Evolutionary conservation across 2,113 vertebrate genomes (phyloP).

Genomic region (Chamaetylas fuelleborni): DNA sequence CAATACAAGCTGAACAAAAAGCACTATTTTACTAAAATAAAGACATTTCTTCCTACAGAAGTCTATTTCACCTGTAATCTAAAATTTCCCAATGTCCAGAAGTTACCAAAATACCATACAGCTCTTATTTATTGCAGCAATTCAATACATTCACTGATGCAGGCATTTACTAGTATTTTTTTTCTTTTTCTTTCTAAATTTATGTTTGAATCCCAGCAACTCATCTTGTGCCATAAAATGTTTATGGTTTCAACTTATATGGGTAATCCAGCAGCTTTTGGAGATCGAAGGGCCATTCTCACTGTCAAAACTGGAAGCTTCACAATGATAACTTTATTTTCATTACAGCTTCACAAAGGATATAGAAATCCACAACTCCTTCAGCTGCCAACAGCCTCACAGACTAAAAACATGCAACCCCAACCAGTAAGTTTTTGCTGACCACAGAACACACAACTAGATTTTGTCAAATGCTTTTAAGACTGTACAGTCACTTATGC

Average conservation of each 20-base stretch:
- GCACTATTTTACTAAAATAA: neutral
- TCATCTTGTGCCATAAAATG: neutral
- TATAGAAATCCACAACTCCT: neutral
- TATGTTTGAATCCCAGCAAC: conserved; percentile 10
- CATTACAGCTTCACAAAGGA: conserved; percentile 14
- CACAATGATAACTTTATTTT: conserved; percentile 29
- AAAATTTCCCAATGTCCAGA: neutral
- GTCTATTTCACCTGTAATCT: neutral
- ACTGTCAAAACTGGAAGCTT: conserved; percentile 30
- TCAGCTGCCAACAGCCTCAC: neutral
- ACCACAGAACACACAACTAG: neutral
- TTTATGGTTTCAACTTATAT: conserved; percentile 27
- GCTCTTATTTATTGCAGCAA: neutral
- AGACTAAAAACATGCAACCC: neutral
- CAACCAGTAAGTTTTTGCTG: neutral
- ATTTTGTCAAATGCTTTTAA: neutral
- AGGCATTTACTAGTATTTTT: neutral
- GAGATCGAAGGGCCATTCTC: conserved; percentile 21
- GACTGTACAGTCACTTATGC: neutral
- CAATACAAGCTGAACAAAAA: neutral
- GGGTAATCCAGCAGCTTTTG: conserved; percentile 26
- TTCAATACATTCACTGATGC: neutral
- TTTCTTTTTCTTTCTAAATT: conserved; percentile 6
- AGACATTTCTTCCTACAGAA: neutral
- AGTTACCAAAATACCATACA: neutral